A percentile compares a stretch with the other conserved stretches of the same genome.
Evolutionary conservation across 1,140 invertebrate species (phyloP).

Genomic region (Mesaphorura yosii): DNA sequence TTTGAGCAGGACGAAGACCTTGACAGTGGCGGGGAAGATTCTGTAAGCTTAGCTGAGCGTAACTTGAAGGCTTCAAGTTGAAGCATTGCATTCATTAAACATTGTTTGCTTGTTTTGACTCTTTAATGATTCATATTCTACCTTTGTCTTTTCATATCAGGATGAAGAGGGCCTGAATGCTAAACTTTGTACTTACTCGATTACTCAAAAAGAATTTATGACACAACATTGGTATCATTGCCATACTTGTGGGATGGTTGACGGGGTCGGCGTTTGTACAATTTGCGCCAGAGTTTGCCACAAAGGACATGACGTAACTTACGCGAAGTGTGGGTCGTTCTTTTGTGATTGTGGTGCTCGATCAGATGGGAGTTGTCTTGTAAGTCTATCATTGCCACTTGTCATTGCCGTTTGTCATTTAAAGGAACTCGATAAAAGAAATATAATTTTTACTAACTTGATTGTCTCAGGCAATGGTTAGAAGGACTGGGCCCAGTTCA

Average conservation of each 20-base stretch:
- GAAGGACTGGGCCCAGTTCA: too few species aligned
- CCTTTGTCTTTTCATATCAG: slow-evolving; percentile 4
- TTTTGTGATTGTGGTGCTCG: slow-evolving; percentile 96
- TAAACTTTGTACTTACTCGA: slow-evolving; percentile 91
- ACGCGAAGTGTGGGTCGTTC: slow-evolving; percentile 96
- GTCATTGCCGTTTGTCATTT: too few species aligned
- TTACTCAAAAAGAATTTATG: slow-evolving; percentile 96
- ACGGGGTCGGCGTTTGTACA: slow-evolving; percentile 92
- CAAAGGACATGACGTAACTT: slow-evolving; percentile 89
- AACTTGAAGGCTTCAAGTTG: too few species aligned
- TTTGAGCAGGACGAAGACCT: slow-evolving; percentile 71
- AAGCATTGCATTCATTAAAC: too few species aligned
- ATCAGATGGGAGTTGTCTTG: slow-evolving; percentile 63
- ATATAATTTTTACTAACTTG: too few species aligned
- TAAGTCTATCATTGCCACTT: slow-evolving; percentile 28
- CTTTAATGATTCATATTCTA: slow-evolving; percentile 10
- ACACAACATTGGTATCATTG: slow-evolving; percentile 61
- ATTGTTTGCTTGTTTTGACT: not conserved
- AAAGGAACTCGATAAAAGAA: too few species aligned
- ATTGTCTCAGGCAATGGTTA: too few species aligned
- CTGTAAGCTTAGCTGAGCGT: slow-evolving; percentile 44
- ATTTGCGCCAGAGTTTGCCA: slow-evolving; percentile 95
- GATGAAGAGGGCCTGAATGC: not conserved
- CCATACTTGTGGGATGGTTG: slow-evolving; percentile 59
- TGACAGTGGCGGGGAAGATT: slow-evolving; percentile 82